Evolutionary conservation across 2,888 invertebrate species (phyloP), one percentile per base, ranked within the genome.

Genomic region (Heliconius ismenius): DNA sequence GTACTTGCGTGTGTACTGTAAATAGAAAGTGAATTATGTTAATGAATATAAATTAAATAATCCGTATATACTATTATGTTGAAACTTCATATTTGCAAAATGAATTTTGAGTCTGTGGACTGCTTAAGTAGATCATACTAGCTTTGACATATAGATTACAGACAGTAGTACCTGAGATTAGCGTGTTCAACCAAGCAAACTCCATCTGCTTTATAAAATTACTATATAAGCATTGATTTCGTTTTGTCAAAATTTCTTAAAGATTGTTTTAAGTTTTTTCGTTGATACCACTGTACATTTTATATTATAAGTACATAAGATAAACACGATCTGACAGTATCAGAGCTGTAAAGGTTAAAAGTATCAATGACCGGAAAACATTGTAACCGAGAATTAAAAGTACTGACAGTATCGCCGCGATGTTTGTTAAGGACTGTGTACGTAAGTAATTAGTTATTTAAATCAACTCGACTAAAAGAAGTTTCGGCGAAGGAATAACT

Each of bases 301-400:
- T 21, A 54, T 54, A 21, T 54, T 54, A 54, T 21, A 21, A 21
- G 24, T 67, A 68, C 26, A 15, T 65, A 63, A 49, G 54, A 65
- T 74, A 65, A 74, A 68, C 32, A 32, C 13, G 43, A 24, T 63
- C 76, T 72, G 76, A 79, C 78, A 70, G 62, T 63, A 70, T 54
- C 75, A 49, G 73, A 75, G 65, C 72, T 54, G 60, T 43, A 78
- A 79, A 79, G 79, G 79, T 79, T 60, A 79, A 79, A 74, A 73
- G 73, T 73, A 58, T 74, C 74, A 67, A 64, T 54, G 60, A 69
- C 69, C 69, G 76, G 76, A 73, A 76, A 78, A 76, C 76, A 78
- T 76, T 76, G 78, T 74, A 74, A 60, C 68, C 73, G 49, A 77
- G 70, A 70, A 75, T 76, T 79, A 58, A 77, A 75, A 77, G 54